phyloP scores from a whole-genome alignment of 1,140 invertebrate species.

The Acromyrmex charruanus region DNA sequence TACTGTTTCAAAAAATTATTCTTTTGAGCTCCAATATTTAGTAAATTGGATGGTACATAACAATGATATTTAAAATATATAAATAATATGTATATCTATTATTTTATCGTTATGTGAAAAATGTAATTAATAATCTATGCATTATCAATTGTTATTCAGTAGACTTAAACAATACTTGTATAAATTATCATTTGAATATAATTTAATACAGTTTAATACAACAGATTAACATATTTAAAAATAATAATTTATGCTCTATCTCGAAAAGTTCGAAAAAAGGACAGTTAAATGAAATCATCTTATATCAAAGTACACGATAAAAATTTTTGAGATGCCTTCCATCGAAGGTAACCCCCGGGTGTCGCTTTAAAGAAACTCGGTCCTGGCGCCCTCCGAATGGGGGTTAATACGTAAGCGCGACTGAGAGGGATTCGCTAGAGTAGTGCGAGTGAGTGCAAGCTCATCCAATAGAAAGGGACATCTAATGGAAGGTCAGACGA shows the following conservation, averaged over 20 bases:
- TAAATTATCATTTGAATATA: not conserved
- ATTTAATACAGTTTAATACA: not conserved
- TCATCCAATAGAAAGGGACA: constrained; percentile 20
- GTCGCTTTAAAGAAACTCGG: constrained; percentile 48
- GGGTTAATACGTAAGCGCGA: constrained; percentile 60
- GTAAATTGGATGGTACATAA: not conserved
- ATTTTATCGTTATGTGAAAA: not conserved
- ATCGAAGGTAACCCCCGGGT: constrained; percentile 21
- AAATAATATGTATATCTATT: not conserved
- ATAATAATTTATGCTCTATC: not conserved
- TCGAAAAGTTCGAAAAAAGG: not conserved
- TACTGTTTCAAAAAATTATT: not conserved
- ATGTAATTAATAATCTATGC: not conserved
- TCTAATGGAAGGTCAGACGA: not conserved
- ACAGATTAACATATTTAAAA: not conserved
- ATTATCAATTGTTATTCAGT: not conserved
- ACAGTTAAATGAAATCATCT: not conserved
- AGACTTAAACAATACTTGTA: not conserved
- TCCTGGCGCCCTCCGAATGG: constrained; percentile 50
- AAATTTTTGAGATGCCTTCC: not conserved
- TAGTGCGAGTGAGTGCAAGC: constrained; percentile 31
- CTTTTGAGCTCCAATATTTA: not conserved
- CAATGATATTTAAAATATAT: constrained; percentile 12
- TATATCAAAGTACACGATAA: not conserved
- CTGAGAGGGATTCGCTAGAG: constrained; percentile 19